phyloP scores from a whole-genome alignment of 2,113 vertebrate species.

The Leucoraja erinaceus region DNA sequence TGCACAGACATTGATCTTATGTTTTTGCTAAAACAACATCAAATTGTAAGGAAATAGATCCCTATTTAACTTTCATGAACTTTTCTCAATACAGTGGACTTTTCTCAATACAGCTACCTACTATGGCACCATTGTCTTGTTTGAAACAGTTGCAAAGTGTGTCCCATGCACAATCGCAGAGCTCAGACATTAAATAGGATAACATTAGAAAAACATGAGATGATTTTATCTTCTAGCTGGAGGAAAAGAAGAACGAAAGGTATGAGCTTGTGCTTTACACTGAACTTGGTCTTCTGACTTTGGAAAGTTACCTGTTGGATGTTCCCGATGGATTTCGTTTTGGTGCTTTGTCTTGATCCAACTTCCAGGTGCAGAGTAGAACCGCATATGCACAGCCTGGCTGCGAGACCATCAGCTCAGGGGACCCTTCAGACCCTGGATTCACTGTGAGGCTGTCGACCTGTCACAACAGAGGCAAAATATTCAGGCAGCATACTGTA shows the following conservation, averaged over 20 bases:
- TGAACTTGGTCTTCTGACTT: background rate
- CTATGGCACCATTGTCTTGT: background rate
- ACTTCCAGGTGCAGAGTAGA: conserved; percentile 81
- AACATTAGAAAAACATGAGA: background rate
- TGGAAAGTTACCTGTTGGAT: conserved; percentile 27
- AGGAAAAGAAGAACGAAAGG: background rate
- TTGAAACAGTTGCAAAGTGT: background rate
- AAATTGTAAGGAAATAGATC: too few relatives aligned
- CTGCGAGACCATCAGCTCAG: conserved; percentile 92
- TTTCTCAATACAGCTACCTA: background rate
- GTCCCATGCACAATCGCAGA: background rate
- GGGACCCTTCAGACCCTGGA: conserved; percentile 70
- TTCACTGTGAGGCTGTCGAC: conserved; percentile 92
- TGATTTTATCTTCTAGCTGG: background rate
- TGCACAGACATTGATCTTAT: background rate
- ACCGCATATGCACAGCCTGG: conserved; percentile 90
- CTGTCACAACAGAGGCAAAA: conserved; percentile 48
- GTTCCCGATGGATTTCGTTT: conserved; percentile 45
- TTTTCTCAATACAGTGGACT: background rate
- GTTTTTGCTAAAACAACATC: too few relatives aligned
- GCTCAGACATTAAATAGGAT: background rate
- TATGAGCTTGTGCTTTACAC: background rate
- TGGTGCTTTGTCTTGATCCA: conserved; percentile 47
- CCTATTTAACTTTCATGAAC: background rate
- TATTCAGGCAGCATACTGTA: background rate